A percentile compares a stretch with the other conserved stretches of the same genome.
Conservation (phyloP, 2,888 invertebrate species). For the Nasonovia ribisnigri region DNA sequence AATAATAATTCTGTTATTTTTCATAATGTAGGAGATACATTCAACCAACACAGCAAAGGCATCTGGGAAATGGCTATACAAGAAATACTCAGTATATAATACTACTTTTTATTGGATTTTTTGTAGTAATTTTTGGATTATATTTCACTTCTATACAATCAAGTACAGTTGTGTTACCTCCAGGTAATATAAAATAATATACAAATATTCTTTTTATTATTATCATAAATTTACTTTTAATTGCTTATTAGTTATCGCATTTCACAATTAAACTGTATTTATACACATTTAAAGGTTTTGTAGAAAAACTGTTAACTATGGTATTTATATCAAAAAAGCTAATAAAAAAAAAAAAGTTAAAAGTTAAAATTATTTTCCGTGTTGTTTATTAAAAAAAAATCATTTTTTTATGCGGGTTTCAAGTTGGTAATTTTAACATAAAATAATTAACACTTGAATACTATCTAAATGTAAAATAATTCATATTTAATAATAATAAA, state of each 20-base stretch:
- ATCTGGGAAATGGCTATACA: slow-evolving; percentile 48
- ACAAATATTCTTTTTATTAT: neutral
- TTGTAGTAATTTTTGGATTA: slow-evolving; percentile 59
- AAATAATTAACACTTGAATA: neutral
- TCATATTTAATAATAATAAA: neutral
- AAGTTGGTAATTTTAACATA: neutral
- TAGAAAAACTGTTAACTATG: neutral
- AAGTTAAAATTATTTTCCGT: neutral
- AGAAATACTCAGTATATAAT: slow-evolving; percentile 61
- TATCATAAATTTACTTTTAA: neutral
- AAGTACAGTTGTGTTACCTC: slow-evolving; percentile 45
- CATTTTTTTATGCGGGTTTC: too few species aligned
- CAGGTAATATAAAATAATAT: slow-evolving; percentile 35
- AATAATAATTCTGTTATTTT: neutral
- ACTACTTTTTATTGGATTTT: slow-evolving; percentile 54
- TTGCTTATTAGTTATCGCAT: neutral
- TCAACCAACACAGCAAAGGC: slow-evolving; percentile 56
- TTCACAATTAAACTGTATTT: neutral
- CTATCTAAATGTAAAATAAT: neutral
- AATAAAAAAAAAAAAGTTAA: neutral
- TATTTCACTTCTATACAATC: slow-evolving; percentile 63
- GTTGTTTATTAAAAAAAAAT: too few species aligned
- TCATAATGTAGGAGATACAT: slow-evolving; percentile 32
- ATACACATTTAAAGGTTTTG: neutral
- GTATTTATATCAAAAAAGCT: neutral